Base-by-base conservation (phyloP, 2,888 invertebrate genomes). In the Epirrhoe tristata region DNA sequence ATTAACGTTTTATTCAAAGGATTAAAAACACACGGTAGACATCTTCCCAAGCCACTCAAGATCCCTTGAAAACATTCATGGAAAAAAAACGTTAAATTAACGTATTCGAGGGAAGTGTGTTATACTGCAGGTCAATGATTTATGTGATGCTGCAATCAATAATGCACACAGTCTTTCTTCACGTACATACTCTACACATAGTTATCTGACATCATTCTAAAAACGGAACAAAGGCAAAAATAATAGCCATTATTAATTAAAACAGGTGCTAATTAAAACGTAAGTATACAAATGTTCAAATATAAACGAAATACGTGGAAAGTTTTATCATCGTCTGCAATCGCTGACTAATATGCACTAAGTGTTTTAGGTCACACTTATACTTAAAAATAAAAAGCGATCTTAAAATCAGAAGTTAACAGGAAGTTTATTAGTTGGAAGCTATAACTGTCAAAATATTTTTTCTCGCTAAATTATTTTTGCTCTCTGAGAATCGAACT, bases 271-370 rank as follows among this genome's bases (percentile, higher is more conserved):
- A 64, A 69, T 72, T 70, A 65, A 43, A 59, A 61, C 54, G 50
- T 51, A 46, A 63, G 65, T 57, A 63, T 66, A 67, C 73, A 60
- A 74, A 65, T 74, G 66, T 69, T 67, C 60, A 67, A 67, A 69
- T 53, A 78, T 79, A 80, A 80, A 71, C 80, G 72, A 74, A 81
- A 73, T 88, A 86, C 88, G 75, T 78, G 79, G 87, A 88, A 87
- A 70, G 66, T 66, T 74, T 80, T 87, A 89, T 89, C 89, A 71
- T 63, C 62, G 88, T 86, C 88, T 87, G 85, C 81, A 81, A 89
- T 89, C 88, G 77, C 80, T 76, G 77, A 79, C 77, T 78, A 78
- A 84, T 77, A 77, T 73, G 72, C 69, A 73, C 74, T 74, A 71
- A 71, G 68, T 69, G 71, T 81, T 80, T 81, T 76, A 73, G 79